Percentiles rank a stretch among this genome's conserved stretches.
Conservation (phyloP, 1,140 invertebrate species). For the Zaprionus africanus region DNA sequence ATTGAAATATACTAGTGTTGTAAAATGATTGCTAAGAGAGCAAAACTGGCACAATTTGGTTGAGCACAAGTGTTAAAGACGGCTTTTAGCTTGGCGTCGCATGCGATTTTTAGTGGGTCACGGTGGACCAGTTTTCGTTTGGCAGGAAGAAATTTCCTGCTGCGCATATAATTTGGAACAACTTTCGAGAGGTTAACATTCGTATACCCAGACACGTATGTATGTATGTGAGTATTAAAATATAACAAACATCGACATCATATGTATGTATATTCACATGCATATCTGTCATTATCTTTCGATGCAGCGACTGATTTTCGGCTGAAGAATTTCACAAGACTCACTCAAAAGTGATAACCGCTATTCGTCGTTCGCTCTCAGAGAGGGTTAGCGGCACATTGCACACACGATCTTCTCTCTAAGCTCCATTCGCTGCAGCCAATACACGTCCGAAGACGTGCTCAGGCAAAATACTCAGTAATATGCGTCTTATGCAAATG, state of each 20-base stretch:
- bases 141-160: constrained; percentile 67
- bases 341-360: constrained; percentile 41
- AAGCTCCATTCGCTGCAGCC: constrained; percentile 32
- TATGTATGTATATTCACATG: background rate
- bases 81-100: constrained; percentile 23
- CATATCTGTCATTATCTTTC: constrained; percentile 1
- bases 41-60: background rate
- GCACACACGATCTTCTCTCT: constrained; percentile 47
- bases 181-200: constrained; percentile 30
- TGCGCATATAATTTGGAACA: constrained; percentile 64
- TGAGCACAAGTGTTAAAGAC: constrained; percentile 43
- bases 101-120: constrained; percentile 65
- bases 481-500: constrained; percentile 67
- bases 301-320: constrained; percentile 2
- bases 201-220: background rate
- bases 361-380: constrained; percentile 31
- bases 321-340: constrained; percentile 29
- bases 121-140: constrained; percentile 70
- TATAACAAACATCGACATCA: background rate
- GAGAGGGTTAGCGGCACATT: constrained; percentile 8
- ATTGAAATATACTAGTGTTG: background rate
- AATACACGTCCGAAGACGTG: constrained; percentile 56
- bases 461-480: constrained; percentile 34
- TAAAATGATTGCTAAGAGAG: background rate
- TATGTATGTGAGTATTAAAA: background rate